These are phyloP conservation scores for Smittia sp. DNA, from an alignment of 2,888 invertebrate species.

Conservation along the genomic window DNA sequence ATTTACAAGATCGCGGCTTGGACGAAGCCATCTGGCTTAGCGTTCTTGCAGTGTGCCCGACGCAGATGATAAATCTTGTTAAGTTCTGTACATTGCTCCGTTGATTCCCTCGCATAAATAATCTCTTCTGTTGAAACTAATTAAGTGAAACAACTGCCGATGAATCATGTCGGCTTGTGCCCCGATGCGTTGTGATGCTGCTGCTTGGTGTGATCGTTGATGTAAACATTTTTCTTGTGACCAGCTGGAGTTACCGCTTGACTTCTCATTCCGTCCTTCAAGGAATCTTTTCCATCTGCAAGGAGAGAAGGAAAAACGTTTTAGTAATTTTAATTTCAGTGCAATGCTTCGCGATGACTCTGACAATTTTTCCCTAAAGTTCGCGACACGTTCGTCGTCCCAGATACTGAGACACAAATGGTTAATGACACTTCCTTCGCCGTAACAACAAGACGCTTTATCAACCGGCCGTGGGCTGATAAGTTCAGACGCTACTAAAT, in stretches of 20 bases:
- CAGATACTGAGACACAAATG: no score
- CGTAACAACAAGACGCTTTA: no score
- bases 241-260: neutral
- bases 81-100: neutral
- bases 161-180: neutral
- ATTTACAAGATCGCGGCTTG: no score
- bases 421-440: no score
- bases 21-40: neutral
- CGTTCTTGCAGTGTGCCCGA: neutral
- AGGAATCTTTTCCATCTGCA: neutral
- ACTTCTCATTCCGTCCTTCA: no score
- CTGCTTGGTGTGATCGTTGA: neutral
- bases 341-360: no score
- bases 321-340: no score
- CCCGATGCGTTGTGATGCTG: neutral
- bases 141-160: neutral
- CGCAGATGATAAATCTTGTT: slow-evolving; percentile 1
- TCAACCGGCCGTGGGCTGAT: no score
- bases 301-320: neutral
- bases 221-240: neutral
- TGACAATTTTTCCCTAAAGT: no score
- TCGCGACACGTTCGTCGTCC: no score
- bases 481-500: no score
- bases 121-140: neutral
- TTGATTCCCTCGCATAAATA: neutral